A percentile compares a stretch with the other conserved stretches of the same genome.
Evolutionary conservation across 2,797 vertebrate genomes (phyloP).

Genomic region (Sebastes taczanowskii): DNA sequence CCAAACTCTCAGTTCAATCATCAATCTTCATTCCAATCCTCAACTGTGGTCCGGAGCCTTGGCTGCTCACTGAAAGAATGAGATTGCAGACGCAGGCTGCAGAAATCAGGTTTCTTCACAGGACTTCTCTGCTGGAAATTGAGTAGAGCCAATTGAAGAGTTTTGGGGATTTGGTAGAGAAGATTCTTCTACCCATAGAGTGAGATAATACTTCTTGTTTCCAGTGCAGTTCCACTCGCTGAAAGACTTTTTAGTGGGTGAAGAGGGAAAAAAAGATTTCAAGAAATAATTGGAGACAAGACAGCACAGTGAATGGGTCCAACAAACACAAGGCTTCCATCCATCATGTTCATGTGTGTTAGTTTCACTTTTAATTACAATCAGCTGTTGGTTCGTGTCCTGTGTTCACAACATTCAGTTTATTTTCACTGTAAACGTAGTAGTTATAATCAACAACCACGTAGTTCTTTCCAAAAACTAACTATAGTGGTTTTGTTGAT

Average conservation of each 20-base stretch:
- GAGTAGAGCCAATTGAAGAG: conserved; percentile 15
- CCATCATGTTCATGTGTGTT: no score
- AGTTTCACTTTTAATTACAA: no score
- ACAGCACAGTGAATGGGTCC: not conserved
- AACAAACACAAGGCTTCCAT: no score
- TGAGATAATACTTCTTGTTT: conserved; percentile 4
- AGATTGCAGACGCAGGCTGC: not conserved
- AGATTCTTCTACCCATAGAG: not conserved
- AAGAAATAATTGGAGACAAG: not conserved
- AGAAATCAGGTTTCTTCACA: conserved; percentile 27
- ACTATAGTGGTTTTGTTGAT: no score
- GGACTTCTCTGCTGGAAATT: conserved; percentile 16
- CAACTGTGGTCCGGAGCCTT: conserved; percentile 20
- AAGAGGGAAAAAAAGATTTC: not conserved
- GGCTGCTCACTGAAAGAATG: conserved; percentile 9
- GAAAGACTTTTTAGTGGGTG: not conserved
- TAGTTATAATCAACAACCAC: no score
- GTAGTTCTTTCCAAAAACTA: no score
- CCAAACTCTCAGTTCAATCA: conserved; percentile 17
- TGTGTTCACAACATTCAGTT: no score
- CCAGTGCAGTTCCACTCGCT: not conserved
- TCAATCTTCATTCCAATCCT: conserved; percentile 43
- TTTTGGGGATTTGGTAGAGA: not conserved
- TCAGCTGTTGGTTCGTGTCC: no score
- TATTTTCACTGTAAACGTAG: no score